These are phyloP conservation scores for Lathronympha strigana DNA, from an alignment of 2,888 invertebrate genomes.

Conservation along the genomic window DNA sequence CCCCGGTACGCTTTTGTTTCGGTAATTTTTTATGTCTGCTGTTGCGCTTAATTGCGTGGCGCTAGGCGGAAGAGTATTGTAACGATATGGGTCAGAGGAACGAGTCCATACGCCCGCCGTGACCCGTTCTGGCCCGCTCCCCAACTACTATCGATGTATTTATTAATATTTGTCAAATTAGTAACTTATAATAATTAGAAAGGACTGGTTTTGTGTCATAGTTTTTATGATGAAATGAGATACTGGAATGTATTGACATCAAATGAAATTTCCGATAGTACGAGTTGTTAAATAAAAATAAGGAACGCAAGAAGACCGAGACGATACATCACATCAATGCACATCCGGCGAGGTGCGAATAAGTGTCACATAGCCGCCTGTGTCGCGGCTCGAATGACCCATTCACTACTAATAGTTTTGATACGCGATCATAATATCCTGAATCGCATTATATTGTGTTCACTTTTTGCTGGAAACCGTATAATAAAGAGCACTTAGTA, in stretches of 20 bases:
- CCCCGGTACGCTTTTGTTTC: slow-evolving; percentile 77
- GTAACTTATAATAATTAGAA: not conserved
- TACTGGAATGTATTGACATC: not conserved
- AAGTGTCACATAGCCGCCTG: slow-evolving; percentile 40
- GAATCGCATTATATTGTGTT: slow-evolving; percentile 43
- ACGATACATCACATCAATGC: slow-evolving; percentile 40
- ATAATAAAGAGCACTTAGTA: slow-evolving; percentile 19
- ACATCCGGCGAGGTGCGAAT: slow-evolving; percentile 39
- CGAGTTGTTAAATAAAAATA: slow-evolving; percentile 32
- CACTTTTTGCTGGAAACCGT: slow-evolving; percentile 40
- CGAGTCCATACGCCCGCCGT: slow-evolving; percentile 59
- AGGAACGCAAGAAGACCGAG: slow-evolving; percentile 34
- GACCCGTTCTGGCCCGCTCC: slow-evolving; percentile 65
- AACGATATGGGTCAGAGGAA: slow-evolving; percentile 74
- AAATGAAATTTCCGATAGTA: not conserved
- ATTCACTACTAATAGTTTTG: slow-evolving; percentile 43
- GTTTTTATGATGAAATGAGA: too few species aligned
- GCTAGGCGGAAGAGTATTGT: slow-evolving; percentile 78
- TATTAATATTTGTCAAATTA: slow-evolving; percentile 5
- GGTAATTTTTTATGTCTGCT: slow-evolving; percentile 83
- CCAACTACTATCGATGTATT: slow-evolving; percentile 44
- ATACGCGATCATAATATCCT: slow-evolving; percentile 43
- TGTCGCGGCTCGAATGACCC: slow-evolving; percentile 39
- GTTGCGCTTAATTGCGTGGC: slow-evolving; percentile 80
- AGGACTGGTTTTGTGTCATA: too few species aligned